phyloP scores from a whole-genome alignment of 2,888 invertebrate genomes.

The Leucoma salicis region DNA sequence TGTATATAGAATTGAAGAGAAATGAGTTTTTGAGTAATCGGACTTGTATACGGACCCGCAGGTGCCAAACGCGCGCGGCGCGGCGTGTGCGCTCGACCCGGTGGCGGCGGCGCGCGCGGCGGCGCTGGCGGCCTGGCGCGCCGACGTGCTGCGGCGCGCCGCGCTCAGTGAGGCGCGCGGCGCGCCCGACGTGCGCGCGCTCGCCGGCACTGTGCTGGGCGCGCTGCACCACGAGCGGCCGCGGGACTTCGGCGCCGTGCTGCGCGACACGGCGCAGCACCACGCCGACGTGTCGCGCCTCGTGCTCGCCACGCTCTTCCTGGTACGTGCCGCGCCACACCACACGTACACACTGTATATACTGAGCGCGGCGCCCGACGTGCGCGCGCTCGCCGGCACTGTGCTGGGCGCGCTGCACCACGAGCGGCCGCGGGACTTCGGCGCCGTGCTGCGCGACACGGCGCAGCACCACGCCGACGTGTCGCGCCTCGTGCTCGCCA shows the following conservation, averaged over 20 bases:
- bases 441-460: no score
- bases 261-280: slow-evolving; percentile 9
- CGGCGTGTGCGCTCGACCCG: neutral
- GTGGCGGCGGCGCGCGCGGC: slow-evolving; percentile 20
- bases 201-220: slow-evolving; percentile 32
- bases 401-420: no score
- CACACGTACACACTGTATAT: no score
- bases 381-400: no score
- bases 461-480: no score
- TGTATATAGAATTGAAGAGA: no score
- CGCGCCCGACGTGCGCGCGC: slow-evolving; percentile 39
- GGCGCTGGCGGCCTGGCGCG: slow-evolving; percentile 16
- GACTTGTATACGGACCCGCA: no score
- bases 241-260: slow-evolving; percentile 11
- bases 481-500: no score
- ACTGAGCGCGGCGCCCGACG: no score
- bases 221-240: slow-evolving; percentile 19
- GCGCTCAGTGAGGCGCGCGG: slow-evolving; percentile 26
- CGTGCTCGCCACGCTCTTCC: slow-evolving; percentile 26
- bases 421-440: no score
- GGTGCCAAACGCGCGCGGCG: neutral
- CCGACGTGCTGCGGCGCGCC: slow-evolving; percentile 32
- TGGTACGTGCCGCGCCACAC: no score
- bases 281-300: slow-evolving; percentile 24
- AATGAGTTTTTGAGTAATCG: no score